Percentiles rank a stretch among this genome's conserved stretches.
These are phyloP conservation scores for Sphaerophoria taeniata DNA, from an alignment of 2,888 invertebrate species.

Conservation along the genomic window DNA sequence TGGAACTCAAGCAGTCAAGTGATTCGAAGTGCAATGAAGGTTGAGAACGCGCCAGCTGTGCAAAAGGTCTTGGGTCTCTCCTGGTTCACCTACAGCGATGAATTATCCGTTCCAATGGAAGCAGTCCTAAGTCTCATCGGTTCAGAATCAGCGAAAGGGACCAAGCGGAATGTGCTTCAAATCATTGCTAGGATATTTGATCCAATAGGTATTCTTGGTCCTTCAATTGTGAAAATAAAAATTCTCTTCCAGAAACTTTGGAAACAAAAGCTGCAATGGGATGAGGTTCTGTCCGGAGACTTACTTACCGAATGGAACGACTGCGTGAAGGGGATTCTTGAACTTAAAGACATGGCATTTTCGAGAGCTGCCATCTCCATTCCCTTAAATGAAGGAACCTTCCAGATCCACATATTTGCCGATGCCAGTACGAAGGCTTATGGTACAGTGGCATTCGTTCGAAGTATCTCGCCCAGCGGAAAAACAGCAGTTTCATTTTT, in stretches of 20 bases:
- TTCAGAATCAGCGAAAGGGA: not conserved
- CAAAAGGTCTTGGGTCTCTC: slow-evolving; percentile 27
- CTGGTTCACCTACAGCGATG: slow-evolving; percentile 6
- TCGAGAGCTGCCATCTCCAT: slow-evolving; percentile 9
- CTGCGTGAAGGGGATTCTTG: slow-evolving; percentile 9
- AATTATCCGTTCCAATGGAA: slow-evolving; percentile 6
- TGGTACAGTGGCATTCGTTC: slow-evolving; percentile 22
- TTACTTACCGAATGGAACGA: slow-evolving; percentile 29
- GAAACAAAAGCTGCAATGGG: slow-evolving; percentile 25
- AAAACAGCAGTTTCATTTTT: not conserved
- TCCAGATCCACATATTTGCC: slow-evolving; percentile 40
- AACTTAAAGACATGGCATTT: slow-evolving; percentile 32
- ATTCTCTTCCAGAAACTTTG: slow-evolving; percentile 27
- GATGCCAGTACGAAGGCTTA: slow-evolving; percentile 26
- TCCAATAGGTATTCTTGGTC: slow-evolving; percentile 37
- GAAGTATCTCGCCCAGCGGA: not conserved
- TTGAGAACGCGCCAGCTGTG: not conserved
- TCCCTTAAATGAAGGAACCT: slow-evolving; percentile 7
- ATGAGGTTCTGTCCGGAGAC: slow-evolving; percentile 1
- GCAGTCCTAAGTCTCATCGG: not conserved
- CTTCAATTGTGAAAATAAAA: slow-evolving; percentile 22
- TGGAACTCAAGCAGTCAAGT: slow-evolving; percentile 18
- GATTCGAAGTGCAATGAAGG: slow-evolving; percentile 16
- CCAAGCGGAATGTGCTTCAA: slow-evolving; percentile 22
- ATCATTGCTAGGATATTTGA: slow-evolving; percentile 31